These are phyloP conservation scores for Drosophila sordidapex DNA, from an alignment of 2,888 invertebrate species.

Conservation along the genomic window DNA sequence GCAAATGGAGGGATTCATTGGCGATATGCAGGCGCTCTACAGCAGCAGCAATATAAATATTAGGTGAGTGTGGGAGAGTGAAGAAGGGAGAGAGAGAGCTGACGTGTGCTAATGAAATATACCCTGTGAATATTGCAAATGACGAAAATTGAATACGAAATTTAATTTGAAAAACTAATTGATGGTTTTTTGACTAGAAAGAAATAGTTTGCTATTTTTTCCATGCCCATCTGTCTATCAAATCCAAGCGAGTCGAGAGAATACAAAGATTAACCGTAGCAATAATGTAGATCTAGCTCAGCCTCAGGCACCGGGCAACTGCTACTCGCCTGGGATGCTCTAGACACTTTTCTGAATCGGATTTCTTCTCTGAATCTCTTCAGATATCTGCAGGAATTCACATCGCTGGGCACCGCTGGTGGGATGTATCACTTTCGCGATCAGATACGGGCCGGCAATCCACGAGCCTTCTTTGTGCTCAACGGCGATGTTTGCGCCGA, in stretches of 20 bases:
- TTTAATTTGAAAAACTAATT: too few relatives aligned
- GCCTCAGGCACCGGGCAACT: background rate
- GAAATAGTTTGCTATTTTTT: too few relatives aligned
- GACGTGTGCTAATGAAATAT: conserved; percentile 29
- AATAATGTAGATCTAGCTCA: background rate
- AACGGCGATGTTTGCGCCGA: conserved; percentile 99
- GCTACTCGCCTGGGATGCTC: background rate
- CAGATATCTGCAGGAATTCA: conserved; percentile 96
- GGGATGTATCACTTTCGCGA: conserved; percentile 98
- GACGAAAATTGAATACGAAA: background rate
- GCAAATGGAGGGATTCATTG: conserved; percentile 94
- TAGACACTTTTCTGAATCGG: background rate
- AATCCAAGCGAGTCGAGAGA: background rate
- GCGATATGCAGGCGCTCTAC: conserved; percentile 93
- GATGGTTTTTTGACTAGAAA: too few relatives aligned
- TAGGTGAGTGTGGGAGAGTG: conserved; percentile 86
- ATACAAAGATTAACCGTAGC: background rate
- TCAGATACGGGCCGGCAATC: conserved; percentile 95
- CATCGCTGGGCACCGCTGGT: conserved; percentile 97
- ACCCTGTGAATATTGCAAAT: background rate
- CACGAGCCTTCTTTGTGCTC: conserved; percentile 95
- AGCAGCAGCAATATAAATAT: conserved; percentile 88
- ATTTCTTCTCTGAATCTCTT: background rate
- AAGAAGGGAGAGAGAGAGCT: background rate
- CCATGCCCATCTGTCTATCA: too few relatives aligned